These are phyloP conservation scores for Drosophila stalkeri DNA, from an alignment of 2,888 invertebrate species.

Conservation along the genomic window DNA sequence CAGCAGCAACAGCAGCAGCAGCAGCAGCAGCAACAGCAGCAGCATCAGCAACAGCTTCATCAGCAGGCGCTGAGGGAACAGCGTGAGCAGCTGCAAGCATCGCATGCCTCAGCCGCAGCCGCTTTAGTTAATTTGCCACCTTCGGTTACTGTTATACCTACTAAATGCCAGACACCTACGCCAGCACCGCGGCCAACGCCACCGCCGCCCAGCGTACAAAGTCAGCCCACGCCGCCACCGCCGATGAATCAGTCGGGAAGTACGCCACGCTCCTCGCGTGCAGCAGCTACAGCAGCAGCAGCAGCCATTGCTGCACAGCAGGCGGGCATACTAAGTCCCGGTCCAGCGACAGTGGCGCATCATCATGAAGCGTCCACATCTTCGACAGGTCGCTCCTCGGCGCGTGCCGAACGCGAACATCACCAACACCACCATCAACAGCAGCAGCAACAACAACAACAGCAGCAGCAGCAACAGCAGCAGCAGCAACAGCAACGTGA, in stretches of 20 bases:
- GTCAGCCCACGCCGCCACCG: slow-evolving; percentile 84
- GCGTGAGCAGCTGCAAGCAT: slow-evolving; percentile 72
- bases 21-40: slow-evolving; percentile 3
- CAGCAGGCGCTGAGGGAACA: slow-evolving; percentile 84
- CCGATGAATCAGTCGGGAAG: slow-evolving; percentile 43
- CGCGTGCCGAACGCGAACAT: slow-evolving; percentile 69
- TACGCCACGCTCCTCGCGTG: slow-evolving; percentile 81
- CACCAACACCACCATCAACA: slow-evolving; percentile 72
- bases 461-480: slow-evolving; percentile 78
- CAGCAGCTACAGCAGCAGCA: slow-evolving; percentile 72
- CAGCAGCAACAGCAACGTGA: slow-evolving; percentile 73
- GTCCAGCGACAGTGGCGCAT: slow-evolving; percentile 67
- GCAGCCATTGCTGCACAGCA: slow-evolving; percentile 71
- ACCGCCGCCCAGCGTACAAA: slow-evolving; percentile 75
- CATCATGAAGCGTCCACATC: slow-evolving; percentile 69
- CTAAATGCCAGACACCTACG: slow-evolving; percentile 84
- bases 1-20: slow-evolving; percentile 22
- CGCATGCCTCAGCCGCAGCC: slow-evolving; percentile 69
- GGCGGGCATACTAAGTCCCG: slow-evolving; percentile 69
- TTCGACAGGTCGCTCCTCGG: slow-evolving; percentile 70
- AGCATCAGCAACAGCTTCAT: slow-evolving; percentile 27
- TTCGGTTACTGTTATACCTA: slow-evolving; percentile 83
- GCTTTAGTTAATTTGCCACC: slow-evolving; percentile 82
- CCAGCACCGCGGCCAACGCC: slow-evolving; percentile 87
- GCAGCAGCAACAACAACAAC: slow-evolving; percentile 73